Evolutionary conservation across 2,113 vertebrate species (phyloP), one percentile per base, ranked within the genome.

Genomic region (Cinclus mexicanus): DNA sequence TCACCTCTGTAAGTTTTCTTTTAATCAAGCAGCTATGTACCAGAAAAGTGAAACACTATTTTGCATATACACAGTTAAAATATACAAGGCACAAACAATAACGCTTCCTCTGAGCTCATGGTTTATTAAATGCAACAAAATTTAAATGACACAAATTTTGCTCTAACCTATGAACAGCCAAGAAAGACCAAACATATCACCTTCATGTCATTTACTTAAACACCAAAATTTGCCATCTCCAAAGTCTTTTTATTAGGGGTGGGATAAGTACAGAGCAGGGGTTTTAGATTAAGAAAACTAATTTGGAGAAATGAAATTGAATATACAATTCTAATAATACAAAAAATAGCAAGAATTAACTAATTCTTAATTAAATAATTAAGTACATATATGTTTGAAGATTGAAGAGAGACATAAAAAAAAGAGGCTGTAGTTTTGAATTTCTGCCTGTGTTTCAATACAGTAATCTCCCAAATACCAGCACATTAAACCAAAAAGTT

Each of bases 1-100:
- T 97, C 95, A 97, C 93, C 82, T 90, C 75, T 95, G 89, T 92
- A 97, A 93, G 92, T 95, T 94, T 97, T 90, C 95, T 96, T 97
- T 93, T 97, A 97, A 97, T 95, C 93, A 97, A 82, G 80, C 65
- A 97, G 93, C 94, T 79, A 57, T 53, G 79, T 92, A 96, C 90
- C 56, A 94, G 93, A 83, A 95, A 84, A 94, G 35, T 78, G 96
- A 96, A 96, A 94, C 83, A 80, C 53, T 92, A 57, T 90, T 97
- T 94, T 94, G 86, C 88, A 93, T 94, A 83, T 44, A 74, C 80
- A 71, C 3, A 0, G 87, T 88, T 97, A 93, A 93, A 96, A 93
- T 96, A 96, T 68, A 96, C 89, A 90, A 89, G 52, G 42, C 77
- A 86, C 68, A 84, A 95, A 95, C 82, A 78, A 83, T 94, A 90